phyloP scores from a whole-genome alignment of 2,113 vertebrate species.

The Larimichthys polyactis region DNA sequence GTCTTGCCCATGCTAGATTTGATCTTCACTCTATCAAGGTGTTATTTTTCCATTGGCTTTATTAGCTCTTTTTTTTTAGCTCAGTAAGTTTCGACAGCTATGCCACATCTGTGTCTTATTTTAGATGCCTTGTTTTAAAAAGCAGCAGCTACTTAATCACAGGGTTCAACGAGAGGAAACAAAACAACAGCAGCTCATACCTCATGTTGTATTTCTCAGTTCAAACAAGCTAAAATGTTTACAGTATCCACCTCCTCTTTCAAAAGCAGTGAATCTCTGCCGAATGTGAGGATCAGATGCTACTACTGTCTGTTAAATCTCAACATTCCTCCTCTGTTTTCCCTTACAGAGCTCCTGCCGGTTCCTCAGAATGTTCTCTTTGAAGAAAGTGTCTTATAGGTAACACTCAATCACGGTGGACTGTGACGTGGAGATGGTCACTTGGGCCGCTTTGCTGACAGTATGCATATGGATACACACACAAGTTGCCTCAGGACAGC shows the following conservation, averaged over 20 bases:
- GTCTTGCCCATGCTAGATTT: slow-evolving; percentile 50
- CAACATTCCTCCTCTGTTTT: slow-evolving; percentile 52
- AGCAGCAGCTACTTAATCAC: background rate
- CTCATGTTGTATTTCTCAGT: background rate
- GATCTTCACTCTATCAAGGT: slow-evolving; percentile 12
- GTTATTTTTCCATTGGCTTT: slow-evolving; percentile 16
- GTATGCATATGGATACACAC: slow-evolving; percentile 81
- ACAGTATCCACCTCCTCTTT: slow-evolving; percentile 7
- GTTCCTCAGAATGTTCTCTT: slow-evolving; percentile 70
- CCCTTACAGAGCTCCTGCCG: slow-evolving; percentile 47
- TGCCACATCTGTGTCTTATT: background rate
- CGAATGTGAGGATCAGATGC: slow-evolving; percentile 11
- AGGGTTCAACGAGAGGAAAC: background rate
- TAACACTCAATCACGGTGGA: slow-evolving; percentile 57
- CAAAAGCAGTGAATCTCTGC: slow-evolving; percentile 3
- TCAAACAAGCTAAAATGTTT: slow-evolving; percentile 48
- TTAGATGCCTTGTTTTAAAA: background rate
- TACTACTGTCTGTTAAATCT: slow-evolving; percentile 39
- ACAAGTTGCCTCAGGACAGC: slow-evolving; percentile 63
- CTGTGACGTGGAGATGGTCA: slow-evolving; percentile 81
- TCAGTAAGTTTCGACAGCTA: background rate
- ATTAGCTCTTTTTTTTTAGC: background rate
- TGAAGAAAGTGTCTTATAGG: slow-evolving; percentile 61
- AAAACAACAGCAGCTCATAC: background rate
- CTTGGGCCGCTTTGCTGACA: slow-evolving; percentile 72